A percentile compares a stretch with the other conserved stretches of the same genome.
These are phyloP conservation scores for Macropodus opercularis DNA, from an alignment of 2,797 vertebrate species.

Conservation along the genomic window DNA sequence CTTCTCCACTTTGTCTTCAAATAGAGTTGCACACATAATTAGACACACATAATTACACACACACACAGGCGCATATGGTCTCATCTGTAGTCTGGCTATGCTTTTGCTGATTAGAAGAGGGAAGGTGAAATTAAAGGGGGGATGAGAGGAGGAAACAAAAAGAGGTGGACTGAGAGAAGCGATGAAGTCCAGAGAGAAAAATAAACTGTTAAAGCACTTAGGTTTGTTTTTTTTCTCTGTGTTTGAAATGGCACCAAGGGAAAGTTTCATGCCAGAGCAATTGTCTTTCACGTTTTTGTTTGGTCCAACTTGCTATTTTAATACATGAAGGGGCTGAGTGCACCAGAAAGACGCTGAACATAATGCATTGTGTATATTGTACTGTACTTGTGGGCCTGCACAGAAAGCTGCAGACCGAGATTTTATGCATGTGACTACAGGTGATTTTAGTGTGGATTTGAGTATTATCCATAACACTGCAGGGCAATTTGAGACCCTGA, in stretches of 20 bases:
- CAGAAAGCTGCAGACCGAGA: slow-evolving; percentile 13
- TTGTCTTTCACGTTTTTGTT: slow-evolving; percentile 49
- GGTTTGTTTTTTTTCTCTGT: slow-evolving; percentile 25
- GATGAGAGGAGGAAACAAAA: too few species aligned
- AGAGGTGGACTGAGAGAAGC: slow-evolving; percentile 23
- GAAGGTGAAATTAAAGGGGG: slow-evolving; percentile 38
- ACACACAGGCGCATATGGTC: slow-evolving; percentile 56
- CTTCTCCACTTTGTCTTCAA: slow-evolving; percentile 31
- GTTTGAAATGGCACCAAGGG: slow-evolving; percentile 57
- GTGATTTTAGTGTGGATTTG: slow-evolving; percentile 50
- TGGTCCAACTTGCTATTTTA: slow-evolving; percentile 50
- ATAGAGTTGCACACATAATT: slow-evolving; percentile 55
- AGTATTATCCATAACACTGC: slow-evolving; percentile 65
- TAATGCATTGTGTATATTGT: slow-evolving; percentile 12
- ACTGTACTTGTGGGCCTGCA: slow-evolving; percentile 10
- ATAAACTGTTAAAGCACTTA: slow-evolving; percentile 51
- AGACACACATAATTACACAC: slow-evolving; percentile 60
- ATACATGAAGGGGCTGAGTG: slow-evolving; percentile 19
- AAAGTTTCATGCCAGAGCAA: slow-evolving; percentile 44
- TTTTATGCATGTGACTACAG: slow-evolving; percentile 13
- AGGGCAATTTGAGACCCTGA: slow-evolving; percentile 65
- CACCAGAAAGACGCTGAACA: slow-evolving; percentile 4
- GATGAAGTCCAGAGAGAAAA: slow-evolving; percentile 47
- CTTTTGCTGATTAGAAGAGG: slow-evolving; percentile 53
- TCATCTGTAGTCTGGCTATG: slow-evolving; percentile 61